Evolutionary conservation across 2,888 invertebrate genomes (phyloP).

Genomic region (Drosophila suboccidentalis): DNA sequence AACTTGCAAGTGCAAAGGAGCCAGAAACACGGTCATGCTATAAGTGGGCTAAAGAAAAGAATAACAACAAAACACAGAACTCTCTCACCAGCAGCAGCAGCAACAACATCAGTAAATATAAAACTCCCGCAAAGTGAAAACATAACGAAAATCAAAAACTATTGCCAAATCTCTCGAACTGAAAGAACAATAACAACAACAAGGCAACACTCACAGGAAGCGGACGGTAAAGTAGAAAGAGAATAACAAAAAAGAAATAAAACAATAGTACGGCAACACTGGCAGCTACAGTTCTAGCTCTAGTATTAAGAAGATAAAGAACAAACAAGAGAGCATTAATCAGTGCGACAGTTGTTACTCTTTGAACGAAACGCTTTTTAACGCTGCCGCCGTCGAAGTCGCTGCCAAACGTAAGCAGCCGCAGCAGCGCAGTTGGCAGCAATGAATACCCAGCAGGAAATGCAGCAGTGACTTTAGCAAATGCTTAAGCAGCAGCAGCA

Average conservation of each 20-base stretch:
- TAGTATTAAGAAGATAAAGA: conserved; percentile 10
- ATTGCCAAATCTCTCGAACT: conserved; percentile 9
- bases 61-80: conserved; percentile 5
- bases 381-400: conserved; percentile 21
- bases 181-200: conserved; percentile 4
- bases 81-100: neutral
- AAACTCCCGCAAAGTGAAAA: conserved; percentile 5
- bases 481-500: conserved; percentile 7
- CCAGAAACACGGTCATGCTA: conserved; percentile 8
- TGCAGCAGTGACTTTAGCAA: conserved; percentile 15
- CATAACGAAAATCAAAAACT: conserved; percentile 10
- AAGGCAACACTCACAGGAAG: conserved; percentile 11
- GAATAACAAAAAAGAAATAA: conserved; percentile 11
- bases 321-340: neutral
- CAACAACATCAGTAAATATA: conserved; percentile 1
- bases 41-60: conserved; percentile 15
- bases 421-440: conserved; percentile 28
- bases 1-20: conserved; percentile 14
- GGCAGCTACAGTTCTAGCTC: conserved; percentile 1
- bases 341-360: conserved; percentile 3
- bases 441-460: conserved; percentile 44
- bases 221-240: conserved; percentile 2
- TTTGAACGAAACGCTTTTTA: neutral
- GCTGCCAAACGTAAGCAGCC: conserved; percentile 12
- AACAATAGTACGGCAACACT: conserved; percentile 14